Evolutionary conservation across 2,113 vertebrate species (phyloP).

Genomic region (Aphyosemion australe): DNA sequence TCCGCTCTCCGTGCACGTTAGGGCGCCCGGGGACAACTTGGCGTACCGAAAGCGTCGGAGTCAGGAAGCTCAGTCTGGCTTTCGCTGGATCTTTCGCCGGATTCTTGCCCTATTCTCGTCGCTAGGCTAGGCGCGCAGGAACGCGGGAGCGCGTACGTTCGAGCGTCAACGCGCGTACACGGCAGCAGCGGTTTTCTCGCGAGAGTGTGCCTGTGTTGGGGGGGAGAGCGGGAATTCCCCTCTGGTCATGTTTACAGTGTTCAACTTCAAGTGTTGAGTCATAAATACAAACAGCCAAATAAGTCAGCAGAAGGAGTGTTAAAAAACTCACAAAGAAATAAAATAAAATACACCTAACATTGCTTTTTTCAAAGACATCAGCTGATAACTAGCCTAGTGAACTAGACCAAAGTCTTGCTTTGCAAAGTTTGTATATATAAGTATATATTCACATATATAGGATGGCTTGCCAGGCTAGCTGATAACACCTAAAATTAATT

Average conservation of each 20-base stretch:
- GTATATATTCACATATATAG: no score
- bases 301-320: no score
- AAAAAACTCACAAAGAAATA: no score
- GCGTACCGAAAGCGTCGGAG: slow-evolving; percentile 13
- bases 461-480: no score
- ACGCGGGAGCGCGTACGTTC: slow-evolving; percentile 46
- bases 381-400: no score
- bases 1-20: slow-evolving; percentile 42
- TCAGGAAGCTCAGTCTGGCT: slow-evolving; percentile 46
- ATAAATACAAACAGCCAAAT: no score
- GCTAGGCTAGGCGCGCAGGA: slow-evolving; percentile 42
- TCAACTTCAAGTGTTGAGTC: no score
- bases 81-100: slow-evolving; percentile 48
- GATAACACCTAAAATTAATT: no score
- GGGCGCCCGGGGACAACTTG: slow-evolving; percentile 43
- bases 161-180: slow-evolving; percentile 32
- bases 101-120: slow-evolving; percentile 39
- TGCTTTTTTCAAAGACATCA: no score
- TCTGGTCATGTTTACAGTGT: neutral
- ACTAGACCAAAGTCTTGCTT: no score
- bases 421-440: no score
- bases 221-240: slow-evolving; percentile 32
- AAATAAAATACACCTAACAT: no score
- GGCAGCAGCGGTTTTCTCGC: slow-evolving; percentile 35
- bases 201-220: slow-evolving; percentile 25